These are phyloP conservation scores for Ceuthmochares aereus DNA, from an alignment of 2,113 vertebrate genomes.

Conservation along the genomic window DNA sequence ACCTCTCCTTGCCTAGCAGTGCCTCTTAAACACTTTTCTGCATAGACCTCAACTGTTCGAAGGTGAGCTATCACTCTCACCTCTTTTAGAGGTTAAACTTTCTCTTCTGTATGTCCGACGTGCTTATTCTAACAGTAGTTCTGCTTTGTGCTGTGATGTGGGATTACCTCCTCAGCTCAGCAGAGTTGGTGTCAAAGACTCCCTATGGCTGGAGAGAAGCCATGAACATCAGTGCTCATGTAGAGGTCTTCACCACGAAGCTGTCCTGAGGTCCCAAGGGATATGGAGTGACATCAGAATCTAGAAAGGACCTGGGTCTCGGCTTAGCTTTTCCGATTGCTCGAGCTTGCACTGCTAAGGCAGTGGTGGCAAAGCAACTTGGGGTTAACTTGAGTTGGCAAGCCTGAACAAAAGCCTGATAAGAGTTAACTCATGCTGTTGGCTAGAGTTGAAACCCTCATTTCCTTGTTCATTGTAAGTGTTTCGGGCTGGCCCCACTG, in stretches of 20 bases:
- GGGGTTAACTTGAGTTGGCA: neutral
- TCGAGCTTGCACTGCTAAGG: neutral
- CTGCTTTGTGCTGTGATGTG: neutral
- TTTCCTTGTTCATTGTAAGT: neutral
- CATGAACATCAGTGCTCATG: neutral
- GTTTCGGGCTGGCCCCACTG: neutral
- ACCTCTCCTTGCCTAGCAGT: neutral
- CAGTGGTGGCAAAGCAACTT: neutral
- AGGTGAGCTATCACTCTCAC: neutral
- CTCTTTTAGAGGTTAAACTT: neutral
- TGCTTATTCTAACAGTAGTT: neutral
- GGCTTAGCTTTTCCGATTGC: neutral
- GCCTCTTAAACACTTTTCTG: neutral
- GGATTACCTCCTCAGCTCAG: neutral
- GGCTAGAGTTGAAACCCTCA: accelerated
- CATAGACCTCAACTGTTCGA: neutral
- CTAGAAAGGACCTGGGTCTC: neutral
- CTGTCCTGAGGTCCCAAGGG: neutral
- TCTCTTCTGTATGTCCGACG: neutral
- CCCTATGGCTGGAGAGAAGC: accelerated
- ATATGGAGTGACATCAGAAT: neutral
- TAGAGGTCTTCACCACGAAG: neutral
- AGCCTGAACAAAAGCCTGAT: neutral
- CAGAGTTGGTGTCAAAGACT: neutral
- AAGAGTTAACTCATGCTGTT: neutral